A percentile compares a stretch with the other conserved stretches of the same genome.
Conservation (phyloP, 2,888 invertebrate species). For the Parnassius glacialis region DNA sequence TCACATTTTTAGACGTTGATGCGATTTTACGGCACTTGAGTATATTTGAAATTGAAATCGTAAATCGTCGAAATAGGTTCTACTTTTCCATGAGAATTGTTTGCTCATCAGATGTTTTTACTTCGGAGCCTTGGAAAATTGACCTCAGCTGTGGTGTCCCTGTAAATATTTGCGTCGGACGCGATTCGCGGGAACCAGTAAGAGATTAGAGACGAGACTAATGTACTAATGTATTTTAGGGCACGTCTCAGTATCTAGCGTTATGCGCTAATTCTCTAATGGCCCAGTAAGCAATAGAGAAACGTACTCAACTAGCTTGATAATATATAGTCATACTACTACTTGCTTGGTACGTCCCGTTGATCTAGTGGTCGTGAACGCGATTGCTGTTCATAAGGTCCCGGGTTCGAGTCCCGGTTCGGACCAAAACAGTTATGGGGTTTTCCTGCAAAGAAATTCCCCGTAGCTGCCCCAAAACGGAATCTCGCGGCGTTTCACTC, state of each 20-base stretch:
- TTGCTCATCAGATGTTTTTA: constrained; percentile 43
- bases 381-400: no score
- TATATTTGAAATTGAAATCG: constrained; percentile 28
- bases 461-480: no score
- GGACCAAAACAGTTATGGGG: no score
- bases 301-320: no score
- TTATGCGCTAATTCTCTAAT: no score
- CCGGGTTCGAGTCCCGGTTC: no score
- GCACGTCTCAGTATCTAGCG: constrained; percentile 5
- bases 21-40: constrained; percentile 49
- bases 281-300: no score
- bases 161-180: constrained; percentile 75
- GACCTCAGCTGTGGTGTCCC: constrained; percentile 73
- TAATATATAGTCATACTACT: no score
- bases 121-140: constrained; percentile 52
- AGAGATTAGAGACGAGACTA: constrained; percentile 63
- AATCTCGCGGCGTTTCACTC: no score
- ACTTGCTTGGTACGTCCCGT: no score
- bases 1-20: constrained; percentile 46
- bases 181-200: constrained; percentile 62
- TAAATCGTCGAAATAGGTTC: constrained; percentile 6
- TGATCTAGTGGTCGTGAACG: no score
- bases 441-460: no score
- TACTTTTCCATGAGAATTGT: constrained; percentile 12
- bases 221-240: constrained; percentile 54